Evolutionary conservation across 2,888 invertebrate species (phyloP), one percentile per base, ranked within the genome.

Genomic region (Podabrus alpinus): DNA sequence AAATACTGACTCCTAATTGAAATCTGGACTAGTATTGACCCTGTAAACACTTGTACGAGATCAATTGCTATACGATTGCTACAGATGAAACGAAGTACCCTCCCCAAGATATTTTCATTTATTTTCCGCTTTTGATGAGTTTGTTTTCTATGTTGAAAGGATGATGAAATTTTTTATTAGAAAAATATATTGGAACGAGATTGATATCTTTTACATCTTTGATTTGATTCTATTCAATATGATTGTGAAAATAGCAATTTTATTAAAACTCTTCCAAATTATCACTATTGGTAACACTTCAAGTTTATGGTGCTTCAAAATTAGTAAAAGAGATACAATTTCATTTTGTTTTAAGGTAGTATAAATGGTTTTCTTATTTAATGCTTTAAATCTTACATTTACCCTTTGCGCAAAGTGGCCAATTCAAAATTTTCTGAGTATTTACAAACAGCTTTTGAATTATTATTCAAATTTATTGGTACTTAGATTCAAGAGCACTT

Each of bases 1-100:
- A 87, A 87, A 87, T 87, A 87, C 84, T 82, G 84, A 82, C 82
- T 84, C 85, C 87, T 87, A 87, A 87, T 87, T 87, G 87, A 87
- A 87, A 86, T 86, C 86, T 85, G 86, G 86, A 83, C 84, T 82
- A 82, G 82, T 87, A 86, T 87, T 87, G 87, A 87, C 87, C 86
- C 84, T 86, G 87, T 86, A 87, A 87, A 87, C 86, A 87, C 87
- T 87, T 86, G 86, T 86, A 84, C 79, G 80, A 84, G 84, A 86
- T 86, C 86, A 86, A 86, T 86, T 85, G 86, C 81, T 80, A 79
- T 78, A 82, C 81, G 82, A 82, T 82, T 81, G 82, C 82, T 81
- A 81, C 79, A 81, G 81, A 83, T 82, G 82, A 82, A 81, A 81
- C 81, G 80, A 80, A 82, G 80, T 80, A 77, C 79, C 78, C 76